phyloP scores from a whole-genome alignment of 2,113 vertebrate species.

The Mionectes macconnelli region DNA sequence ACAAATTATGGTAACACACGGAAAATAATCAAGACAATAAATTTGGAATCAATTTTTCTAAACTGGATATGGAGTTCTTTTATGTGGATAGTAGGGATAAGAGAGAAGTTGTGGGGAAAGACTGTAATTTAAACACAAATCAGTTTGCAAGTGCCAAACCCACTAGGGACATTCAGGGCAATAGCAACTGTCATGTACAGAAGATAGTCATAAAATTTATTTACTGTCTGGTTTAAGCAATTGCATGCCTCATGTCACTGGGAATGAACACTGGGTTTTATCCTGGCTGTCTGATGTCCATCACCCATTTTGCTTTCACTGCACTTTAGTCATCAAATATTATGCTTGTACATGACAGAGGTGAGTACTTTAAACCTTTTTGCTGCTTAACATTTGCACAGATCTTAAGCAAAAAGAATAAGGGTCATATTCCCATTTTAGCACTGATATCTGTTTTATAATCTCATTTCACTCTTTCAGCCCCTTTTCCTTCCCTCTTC shows the following conservation, averaged over 20 bases:
- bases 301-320: not conserved
- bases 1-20: not conserved
- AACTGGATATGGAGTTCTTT: not conserved
- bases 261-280: not conserved
- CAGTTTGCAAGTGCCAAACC: not conserved
- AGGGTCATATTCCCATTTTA: not conserved
- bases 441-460: not conserved
- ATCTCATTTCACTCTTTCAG: not conserved
- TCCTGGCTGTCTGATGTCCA: not conserved
- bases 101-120: not conserved
- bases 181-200: accelerated
- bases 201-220: not conserved
- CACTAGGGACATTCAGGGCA: not conserved
- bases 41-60: not conserved
- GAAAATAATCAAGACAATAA: not conserved
- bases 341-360: not conserved
- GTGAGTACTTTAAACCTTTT: not conserved
- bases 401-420: not conserved
- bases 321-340: not conserved
- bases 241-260: too few species aligned
- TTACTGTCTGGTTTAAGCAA: not conserved
- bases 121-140: not conserved
- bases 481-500: not conserved
- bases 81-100: not conserved
- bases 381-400: not conserved